phyloP scores from a whole-genome alignment of 2,888 invertebrate genomes.

The Cerastis leucographa region DNA sequence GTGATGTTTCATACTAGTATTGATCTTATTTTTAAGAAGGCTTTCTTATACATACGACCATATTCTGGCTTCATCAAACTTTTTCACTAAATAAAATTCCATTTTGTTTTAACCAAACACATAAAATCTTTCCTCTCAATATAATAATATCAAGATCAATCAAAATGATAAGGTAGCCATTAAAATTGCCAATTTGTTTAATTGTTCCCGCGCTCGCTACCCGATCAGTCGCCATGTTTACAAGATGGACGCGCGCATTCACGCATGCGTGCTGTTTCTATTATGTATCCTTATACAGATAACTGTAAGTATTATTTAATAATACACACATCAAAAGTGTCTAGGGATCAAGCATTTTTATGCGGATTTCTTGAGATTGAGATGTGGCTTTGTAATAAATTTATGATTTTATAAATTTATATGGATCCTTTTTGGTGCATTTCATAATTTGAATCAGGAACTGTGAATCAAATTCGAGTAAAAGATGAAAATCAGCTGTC shows the following conservation, averaged over 20 bases:
- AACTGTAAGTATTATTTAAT: slow-evolving; percentile 84
- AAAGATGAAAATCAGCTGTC: too few relatives aligned
- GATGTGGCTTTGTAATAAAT: too few relatives aligned
- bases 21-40: too few relatives aligned
- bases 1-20: background rate
- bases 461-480: too few relatives aligned
- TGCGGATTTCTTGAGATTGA: too few relatives aligned
- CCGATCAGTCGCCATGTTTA: slow-evolving; percentile 80
- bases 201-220: slow-evolving; percentile 65
- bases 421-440: too few relatives aligned
- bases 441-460: too few relatives aligned
- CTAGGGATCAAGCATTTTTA: too few relatives aligned
- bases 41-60: background rate
- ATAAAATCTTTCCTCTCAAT: slow-evolving; percentile 19
- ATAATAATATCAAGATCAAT: slow-evolving; percentile 45
- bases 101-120: background rate
- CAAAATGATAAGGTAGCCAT: slow-evolving; percentile 43
- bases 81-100: background rate
- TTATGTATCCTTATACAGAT: slow-evolving; percentile 80
- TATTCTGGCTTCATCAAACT: background rate
- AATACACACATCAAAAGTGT: too few relatives aligned
- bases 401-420: too few relatives aligned
- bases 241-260: slow-evolving; percentile 84
- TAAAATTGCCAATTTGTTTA: slow-evolving; percentile 78
- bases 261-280: slow-evolving; percentile 81